These are phyloP conservation scores for Thelaira solivaga DNA, from an alignment of 2,888 invertebrate genomes.

Conservation along the genomic window DNA sequence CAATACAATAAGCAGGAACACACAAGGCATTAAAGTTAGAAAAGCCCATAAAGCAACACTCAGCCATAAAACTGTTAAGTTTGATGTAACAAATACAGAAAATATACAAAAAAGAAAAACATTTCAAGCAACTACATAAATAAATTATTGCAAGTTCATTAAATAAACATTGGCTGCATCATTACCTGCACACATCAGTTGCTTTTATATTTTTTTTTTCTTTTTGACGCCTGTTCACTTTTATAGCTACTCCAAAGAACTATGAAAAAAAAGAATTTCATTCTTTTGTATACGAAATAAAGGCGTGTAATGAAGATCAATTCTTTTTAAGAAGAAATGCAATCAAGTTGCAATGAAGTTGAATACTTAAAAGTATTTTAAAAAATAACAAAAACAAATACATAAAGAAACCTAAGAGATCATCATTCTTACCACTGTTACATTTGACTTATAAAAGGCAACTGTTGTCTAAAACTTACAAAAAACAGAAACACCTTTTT, in stretches of 20 bases:
- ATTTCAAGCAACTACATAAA: slow-evolving; percentile 35
- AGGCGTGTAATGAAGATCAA: slow-evolving; percentile 61
- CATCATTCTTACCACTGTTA: slow-evolving; percentile 36
- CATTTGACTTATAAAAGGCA: slow-evolving; percentile 37
- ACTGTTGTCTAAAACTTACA: slow-evolving; percentile 36
- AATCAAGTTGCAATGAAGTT: slow-evolving; percentile 30
- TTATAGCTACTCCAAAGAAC: not conserved
- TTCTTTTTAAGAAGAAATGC: slow-evolving; percentile 50
- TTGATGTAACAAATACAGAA: slow-evolving; percentile 7
- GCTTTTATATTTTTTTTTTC: not conserved
- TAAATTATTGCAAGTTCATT: slow-evolving; percentile 63
- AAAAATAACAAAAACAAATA: slow-evolving; percentile 3
- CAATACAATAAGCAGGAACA: slow-evolving; percentile 18
- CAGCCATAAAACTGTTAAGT: slow-evolving; percentile 12
- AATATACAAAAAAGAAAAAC: not conserved
- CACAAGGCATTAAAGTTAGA: not conserved
- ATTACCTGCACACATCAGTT: slow-evolving; percentile 51
- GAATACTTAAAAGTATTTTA: too few species aligned
- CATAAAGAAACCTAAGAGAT: slow-evolving; percentile 32
- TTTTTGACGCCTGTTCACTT: not conserved
- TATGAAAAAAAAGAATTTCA: not conserved
- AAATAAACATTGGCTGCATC: slow-evolving; percentile 62
- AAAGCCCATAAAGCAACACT: slow-evolving; percentile 6
- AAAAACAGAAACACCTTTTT: slow-evolving; percentile 17
- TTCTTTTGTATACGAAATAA: slow-evolving; percentile 13